Percentiles rank a stretch among this genome's conserved stretches.
Conservation (phyloP, 2,797 vertebrate species). For the Mormyrops boulengeri region DNA sequence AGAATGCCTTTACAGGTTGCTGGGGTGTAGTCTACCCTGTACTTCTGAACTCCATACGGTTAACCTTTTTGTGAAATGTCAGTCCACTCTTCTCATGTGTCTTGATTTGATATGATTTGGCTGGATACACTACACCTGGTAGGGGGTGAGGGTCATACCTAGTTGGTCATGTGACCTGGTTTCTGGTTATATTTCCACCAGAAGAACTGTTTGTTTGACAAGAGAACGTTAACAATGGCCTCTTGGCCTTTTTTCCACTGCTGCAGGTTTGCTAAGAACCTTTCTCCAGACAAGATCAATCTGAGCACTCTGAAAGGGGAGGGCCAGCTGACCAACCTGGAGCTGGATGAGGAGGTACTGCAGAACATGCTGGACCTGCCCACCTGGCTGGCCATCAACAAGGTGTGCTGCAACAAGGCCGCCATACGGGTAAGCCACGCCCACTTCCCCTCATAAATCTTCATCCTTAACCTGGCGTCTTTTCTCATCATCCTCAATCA, state of each 20-base stretch:
- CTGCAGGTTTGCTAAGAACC: conserved; percentile 80
- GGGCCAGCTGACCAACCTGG: conserved; percentile 89
- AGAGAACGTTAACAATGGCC: background rate
- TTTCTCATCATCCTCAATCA: background rate
- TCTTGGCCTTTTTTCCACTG: background rate
- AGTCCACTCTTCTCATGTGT: background rate
- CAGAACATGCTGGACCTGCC: conserved; percentile 97
- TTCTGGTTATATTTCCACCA: background rate
- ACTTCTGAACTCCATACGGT: conserved; percentile 74
- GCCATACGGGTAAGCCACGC: conserved; percentile 81
- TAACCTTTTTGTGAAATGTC: background rate
- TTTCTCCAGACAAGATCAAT: conserved; percentile 98
- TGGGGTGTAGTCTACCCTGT: conserved; percentile 79
- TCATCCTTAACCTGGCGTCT: background rate
- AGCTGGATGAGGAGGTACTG: conserved; percentile 94
- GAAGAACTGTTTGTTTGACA: background rate
- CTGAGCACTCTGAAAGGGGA: conserved; percentile 92
- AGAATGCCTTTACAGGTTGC: background rate
- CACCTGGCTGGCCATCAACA: conserved; percentile 96
- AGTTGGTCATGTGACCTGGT: background rate
- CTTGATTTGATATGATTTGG: background rate
- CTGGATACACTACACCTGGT: background rate
- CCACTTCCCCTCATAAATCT: background rate
- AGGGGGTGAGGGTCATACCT: background rate
- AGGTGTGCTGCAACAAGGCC: conserved; percentile 95